phyloP scores from a whole-genome alignment of 92 coral and sea anemone genomes.

The Ricordea florida region DNA sequence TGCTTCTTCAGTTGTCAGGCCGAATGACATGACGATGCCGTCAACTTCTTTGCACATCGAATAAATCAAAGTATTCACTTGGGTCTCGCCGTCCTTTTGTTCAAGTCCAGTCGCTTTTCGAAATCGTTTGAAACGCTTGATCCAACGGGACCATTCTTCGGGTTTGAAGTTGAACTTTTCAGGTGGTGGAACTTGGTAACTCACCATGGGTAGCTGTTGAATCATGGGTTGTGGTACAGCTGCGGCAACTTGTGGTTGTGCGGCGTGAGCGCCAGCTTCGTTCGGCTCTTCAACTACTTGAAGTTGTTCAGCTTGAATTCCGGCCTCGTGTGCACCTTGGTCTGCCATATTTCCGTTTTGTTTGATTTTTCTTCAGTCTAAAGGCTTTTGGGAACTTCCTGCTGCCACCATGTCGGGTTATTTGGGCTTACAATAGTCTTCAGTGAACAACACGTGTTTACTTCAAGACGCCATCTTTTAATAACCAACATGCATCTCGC shows the following conservation, averaged over 20 bases:
- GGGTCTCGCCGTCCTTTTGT: constrained; percentile 16
- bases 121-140: constrained; percentile 43
- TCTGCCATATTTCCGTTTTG: constrained; percentile 20
- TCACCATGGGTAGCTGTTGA: too few relatives aligned
- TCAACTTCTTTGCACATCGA: constrained; percentile 47
- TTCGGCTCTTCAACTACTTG: too few relatives aligned
- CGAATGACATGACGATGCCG: constrained; percentile 43
- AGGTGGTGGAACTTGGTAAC: constrained; percentile 20
- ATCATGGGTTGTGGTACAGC: too few relatives aligned
- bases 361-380: too few relatives aligned
- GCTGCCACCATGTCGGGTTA: constrained; percentile 1
- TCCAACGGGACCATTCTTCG: constrained; percentile 55
- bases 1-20: neutral
- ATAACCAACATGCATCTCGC: too few relatives aligned
- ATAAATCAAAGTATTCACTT: constrained; percentile 27
- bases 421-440: too few relatives aligned
- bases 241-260: too few relatives aligned
- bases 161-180: constrained; percentile 39
- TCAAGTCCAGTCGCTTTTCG: constrained; percentile 48
- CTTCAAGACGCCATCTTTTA: too few relatives aligned
- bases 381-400: constrained; percentile 2
- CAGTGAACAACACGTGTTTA: too few relatives aligned
- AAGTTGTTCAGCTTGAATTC: too few relatives aligned
- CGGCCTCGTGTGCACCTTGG: neutral
- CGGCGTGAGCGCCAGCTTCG: too few relatives aligned